Evolutionary conservation across 2,113 vertebrate genomes (phyloP).

Genomic region (Atrichornis clamosus): DNA sequence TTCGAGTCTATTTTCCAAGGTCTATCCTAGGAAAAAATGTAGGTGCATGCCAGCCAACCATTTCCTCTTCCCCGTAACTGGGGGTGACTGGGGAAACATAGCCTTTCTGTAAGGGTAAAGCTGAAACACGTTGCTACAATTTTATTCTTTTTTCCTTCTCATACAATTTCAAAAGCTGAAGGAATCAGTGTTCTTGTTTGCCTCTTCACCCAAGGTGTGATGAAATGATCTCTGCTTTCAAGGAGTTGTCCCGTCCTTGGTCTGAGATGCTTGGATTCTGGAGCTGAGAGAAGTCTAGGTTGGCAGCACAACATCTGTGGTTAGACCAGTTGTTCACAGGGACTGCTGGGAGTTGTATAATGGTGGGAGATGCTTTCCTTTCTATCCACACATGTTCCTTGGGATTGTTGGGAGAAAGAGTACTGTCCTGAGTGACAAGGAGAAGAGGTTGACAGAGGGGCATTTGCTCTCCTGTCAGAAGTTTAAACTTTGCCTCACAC

Average conservation of each 20-base stretch:
- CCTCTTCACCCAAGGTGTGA: not conserved
- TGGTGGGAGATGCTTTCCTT: not conserved
- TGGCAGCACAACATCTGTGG: not conserved
- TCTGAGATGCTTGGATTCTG: not conserved
- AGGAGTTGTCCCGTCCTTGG: not conserved
- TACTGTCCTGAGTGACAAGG: not conserved
- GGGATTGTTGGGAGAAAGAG: not conserved
- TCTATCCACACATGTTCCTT: not conserved
- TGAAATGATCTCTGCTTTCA: not conserved
- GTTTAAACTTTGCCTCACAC: not conserved
- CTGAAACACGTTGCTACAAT: not conserved
- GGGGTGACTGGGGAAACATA: not conserved
- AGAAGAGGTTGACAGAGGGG: not conserved
- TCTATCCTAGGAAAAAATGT: slow-evolving; percentile 18
- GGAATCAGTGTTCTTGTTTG: not conserved
- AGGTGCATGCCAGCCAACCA: not conserved
- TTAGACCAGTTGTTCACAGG: not conserved
- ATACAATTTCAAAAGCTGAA: not conserved
- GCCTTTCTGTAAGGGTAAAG: not conserved
- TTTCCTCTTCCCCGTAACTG: not conserved
- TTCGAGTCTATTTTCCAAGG: slow-evolving; percentile 14
- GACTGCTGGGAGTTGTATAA: not conserved
- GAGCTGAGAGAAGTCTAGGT: not conserved
- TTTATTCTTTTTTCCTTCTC: not conserved
- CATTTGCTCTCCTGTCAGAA: not conserved